These are phyloP conservation scores for Molorchus minor DNA, from an alignment of 2,888 invertebrate species.

Conservation along the genomic window DNA sequence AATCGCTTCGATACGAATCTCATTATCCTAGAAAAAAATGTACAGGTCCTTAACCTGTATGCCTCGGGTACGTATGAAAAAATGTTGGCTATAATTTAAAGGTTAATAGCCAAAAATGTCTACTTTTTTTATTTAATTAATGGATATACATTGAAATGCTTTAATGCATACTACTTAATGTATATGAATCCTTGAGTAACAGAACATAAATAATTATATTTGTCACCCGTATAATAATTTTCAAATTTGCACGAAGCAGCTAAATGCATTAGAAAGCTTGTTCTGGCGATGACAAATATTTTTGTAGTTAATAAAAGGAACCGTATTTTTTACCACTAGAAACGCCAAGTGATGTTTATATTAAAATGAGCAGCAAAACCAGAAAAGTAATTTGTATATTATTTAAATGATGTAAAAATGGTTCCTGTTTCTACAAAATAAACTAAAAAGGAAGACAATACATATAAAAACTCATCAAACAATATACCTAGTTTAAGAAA, in stretches of 20 bases:
- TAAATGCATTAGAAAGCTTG: background rate
- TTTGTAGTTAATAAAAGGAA: no score
- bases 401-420: no score
- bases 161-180: background rate
- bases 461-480: no score
- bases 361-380: background rate
- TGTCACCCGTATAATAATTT: background rate
- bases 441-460: no score
- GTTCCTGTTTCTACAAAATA: no score
- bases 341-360: no score
- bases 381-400: background rate
- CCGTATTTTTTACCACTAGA: no score
- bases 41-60: conserved; percentile 21
- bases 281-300: background rate
- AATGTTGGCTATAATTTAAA: conserved; percentile 15
- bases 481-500: no score
- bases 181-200: background rate
- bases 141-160: conserved; percentile 13
- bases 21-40: conserved; percentile 18
- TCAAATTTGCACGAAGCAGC: background rate
- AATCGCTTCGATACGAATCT: conserved; percentile 23
- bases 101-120: conserved; percentile 17
- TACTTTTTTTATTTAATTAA: conserved; percentile 16
- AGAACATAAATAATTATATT: conserved; percentile 6
- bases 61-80: conserved; percentile 12